Conservation (phyloP, 1,140 invertebrate species). For the Trichoplusia ni region DNA sequence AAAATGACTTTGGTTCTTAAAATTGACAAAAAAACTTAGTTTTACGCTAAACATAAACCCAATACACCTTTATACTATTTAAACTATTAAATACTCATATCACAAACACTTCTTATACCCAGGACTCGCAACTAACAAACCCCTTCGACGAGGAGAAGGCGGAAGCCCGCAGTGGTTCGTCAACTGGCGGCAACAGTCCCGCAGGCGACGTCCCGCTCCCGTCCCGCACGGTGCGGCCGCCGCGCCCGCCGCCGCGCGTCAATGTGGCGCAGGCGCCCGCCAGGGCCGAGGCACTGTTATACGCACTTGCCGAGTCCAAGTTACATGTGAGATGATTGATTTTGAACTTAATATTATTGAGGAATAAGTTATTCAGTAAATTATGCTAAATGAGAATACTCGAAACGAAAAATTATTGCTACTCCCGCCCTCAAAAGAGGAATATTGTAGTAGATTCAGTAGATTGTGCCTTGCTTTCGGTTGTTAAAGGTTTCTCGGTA, state of each 20-base stretch:
- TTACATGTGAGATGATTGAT: conserved; percentile 76
- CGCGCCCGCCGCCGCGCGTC: conserved; percentile 47
- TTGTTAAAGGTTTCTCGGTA: neutral
- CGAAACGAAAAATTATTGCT: too few species aligned
- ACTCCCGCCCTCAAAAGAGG: too few species aligned
- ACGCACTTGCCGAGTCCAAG: conserved; percentile 87
- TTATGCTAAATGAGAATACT: neutral
- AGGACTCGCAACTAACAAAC: conserved; percentile 90
- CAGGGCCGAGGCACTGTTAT: conserved; percentile 74
- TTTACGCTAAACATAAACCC: too few species aligned
- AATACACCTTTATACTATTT: too few species aligned
- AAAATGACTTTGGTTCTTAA: too few species aligned
- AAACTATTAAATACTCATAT: too few species aligned
- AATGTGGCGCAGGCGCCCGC: conserved; percentile 43
- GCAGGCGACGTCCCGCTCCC: conserved; percentile 83
- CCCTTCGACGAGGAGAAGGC: conserved; percentile 97
- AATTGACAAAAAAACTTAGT: too few species aligned
- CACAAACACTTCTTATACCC: neutral
- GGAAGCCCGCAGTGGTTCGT: conserved; percentile 92
- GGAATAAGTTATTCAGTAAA: too few species aligned
- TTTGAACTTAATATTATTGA: neutral
- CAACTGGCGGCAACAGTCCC: conserved; percentile 91
- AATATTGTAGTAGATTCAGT: too few species aligned
- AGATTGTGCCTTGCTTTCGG: neutral
- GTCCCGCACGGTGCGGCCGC: conserved; percentile 37